These are phyloP conservation scores for Eupithecia centaureata DNA, from an alignment of 2,888 invertebrate species.

Conservation along the genomic window DNA sequence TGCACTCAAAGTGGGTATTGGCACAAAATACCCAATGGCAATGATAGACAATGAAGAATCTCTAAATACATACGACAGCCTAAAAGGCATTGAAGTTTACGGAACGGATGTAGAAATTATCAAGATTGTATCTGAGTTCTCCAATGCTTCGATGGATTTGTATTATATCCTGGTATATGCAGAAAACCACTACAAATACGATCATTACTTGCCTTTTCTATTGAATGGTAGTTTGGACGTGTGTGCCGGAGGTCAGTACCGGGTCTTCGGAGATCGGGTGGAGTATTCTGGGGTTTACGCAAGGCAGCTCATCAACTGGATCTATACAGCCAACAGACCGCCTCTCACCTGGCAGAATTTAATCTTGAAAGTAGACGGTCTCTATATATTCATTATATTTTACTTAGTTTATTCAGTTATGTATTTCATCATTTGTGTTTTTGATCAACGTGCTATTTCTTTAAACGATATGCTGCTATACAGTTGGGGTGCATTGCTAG, in stretches of 20 bases:
- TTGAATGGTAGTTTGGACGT: constrained; percentile 65
- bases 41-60: constrained; percentile 48
- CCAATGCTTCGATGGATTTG: constrained; percentile 61
- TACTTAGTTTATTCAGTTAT: constrained; percentile 57
- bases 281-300: constrained; percentile 69
- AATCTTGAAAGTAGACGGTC: constrained; percentile 53
- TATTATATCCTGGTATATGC: constrained; percentile 54
- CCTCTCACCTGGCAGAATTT: constrained; percentile 63
- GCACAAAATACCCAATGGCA: constrained; percentile 59
- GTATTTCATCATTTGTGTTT: constrained; percentile 57
- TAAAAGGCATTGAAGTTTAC: constrained; percentile 38
- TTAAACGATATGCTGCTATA: constrained; percentile 55
- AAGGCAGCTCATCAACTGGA: constrained; percentile 62
- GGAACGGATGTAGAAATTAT: constrained; percentile 67
- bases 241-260: constrained; percentile 68
- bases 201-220: constrained; percentile 55
- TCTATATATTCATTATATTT: constrained; percentile 65
- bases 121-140: constrained; percentile 62
- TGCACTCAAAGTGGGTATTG: constrained; percentile 62
- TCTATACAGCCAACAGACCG: constrained; percentile 59
- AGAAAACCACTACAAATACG: constrained; percentile 50
- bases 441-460: constrained; percentile 52
- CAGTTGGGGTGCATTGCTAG: constrained; percentile 66
- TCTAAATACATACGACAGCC: constrained; percentile 53
- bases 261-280: constrained; percentile 62